Conservation (phyloP, 1,140 invertebrate species). For the Bombus waltoni region DNA sequence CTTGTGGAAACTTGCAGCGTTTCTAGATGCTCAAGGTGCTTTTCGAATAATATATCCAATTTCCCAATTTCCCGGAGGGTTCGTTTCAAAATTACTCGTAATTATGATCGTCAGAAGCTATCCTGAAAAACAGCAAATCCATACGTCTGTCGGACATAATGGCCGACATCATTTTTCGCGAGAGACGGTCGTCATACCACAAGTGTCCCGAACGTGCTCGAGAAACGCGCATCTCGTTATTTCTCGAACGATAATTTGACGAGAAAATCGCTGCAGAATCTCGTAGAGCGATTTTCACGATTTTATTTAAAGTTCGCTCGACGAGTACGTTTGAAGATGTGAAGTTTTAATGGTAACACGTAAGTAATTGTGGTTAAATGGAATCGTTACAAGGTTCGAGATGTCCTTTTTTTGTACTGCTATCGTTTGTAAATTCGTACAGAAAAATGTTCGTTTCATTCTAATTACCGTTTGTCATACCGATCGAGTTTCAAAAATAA, state of each 20-base stretch:
- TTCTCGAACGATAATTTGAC: slow-evolving; percentile 4
- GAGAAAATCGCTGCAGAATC: slow-evolving; percentile 6
- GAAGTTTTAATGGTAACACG: too few relatives aligned
- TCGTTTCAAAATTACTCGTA: too few relatives aligned
- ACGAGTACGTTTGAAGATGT: not conserved
- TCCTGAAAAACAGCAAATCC: not conserved
- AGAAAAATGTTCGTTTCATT: not conserved
- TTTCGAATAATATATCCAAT: too few relatives aligned
- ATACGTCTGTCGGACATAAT: not conserved
- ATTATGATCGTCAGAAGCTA: too few relatives aligned
- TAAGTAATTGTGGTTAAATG: not conserved
- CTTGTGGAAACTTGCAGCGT: too few relatives aligned
- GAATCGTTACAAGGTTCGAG: not conserved
- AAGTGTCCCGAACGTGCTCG: not conserved
- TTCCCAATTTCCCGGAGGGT: too few relatives aligned
- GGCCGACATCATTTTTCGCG: not conserved
- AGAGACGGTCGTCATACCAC: not conserved
- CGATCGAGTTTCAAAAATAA: too few relatives aligned
- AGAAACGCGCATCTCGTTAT: slow-evolving; percentile 25
- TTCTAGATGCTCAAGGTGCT: too few relatives aligned
- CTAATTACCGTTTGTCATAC: too few relatives aligned
- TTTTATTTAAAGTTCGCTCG: not conserved
- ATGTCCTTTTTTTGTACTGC: not conserved
- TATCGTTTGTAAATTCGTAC: not conserved
- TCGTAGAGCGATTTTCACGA: not conserved